Conservation (phyloP, 2,888 invertebrate genomes). For the Adela reaumurella region DNA sequence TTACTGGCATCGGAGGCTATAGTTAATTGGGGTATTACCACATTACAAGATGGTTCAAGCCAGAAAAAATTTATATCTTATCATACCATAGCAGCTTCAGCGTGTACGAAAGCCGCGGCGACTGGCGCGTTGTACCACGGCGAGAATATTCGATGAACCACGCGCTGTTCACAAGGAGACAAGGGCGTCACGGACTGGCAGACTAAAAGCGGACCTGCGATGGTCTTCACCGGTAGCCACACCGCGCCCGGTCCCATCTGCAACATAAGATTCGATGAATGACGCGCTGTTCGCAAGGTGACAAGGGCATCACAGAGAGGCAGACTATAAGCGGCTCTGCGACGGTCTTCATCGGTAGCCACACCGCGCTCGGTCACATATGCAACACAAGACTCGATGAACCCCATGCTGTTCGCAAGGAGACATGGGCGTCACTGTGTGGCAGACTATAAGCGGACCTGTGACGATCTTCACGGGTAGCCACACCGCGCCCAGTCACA, state of each 20-base stretch:
- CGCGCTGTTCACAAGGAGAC: slow-evolving; percentile 70
- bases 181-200: slow-evolving; percentile 77
- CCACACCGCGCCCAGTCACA: slow-evolving; percentile 59
- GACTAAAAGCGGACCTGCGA: slow-evolving; percentile 55
- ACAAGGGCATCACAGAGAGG: slow-evolving; percentile 76
- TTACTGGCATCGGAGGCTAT: too few species aligned
- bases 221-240: slow-evolving; percentile 58
- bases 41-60: too few species aligned
- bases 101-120: slow-evolving; percentile 62
- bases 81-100: slow-evolving; percentile 66
- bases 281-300: slow-evolving; percentile 71
- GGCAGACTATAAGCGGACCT: slow-evolving; percentile 59
- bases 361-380: slow-evolving; percentile 61
- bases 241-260: slow-evolving; percentile 73
- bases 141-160: slow-evolving; percentile 75
- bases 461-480: slow-evolving; percentile 50
- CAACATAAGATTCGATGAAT: slow-evolving; percentile 72
- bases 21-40: too few species aligned
- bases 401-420: slow-evolving; percentile 41
- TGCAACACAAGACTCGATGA: slow-evolving; percentile 13
- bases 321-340: slow-evolving; percentile 58
- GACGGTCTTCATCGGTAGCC: slow-evolving; percentile 42
- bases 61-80: neutral
- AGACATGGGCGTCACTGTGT: slow-evolving; percentile 54
- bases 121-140: slow-evolving; percentile 57